These are phyloP conservation scores for Mythimna ferrago DNA, from an alignment of 2,888 invertebrate species.

Conservation along the genomic window DNA sequence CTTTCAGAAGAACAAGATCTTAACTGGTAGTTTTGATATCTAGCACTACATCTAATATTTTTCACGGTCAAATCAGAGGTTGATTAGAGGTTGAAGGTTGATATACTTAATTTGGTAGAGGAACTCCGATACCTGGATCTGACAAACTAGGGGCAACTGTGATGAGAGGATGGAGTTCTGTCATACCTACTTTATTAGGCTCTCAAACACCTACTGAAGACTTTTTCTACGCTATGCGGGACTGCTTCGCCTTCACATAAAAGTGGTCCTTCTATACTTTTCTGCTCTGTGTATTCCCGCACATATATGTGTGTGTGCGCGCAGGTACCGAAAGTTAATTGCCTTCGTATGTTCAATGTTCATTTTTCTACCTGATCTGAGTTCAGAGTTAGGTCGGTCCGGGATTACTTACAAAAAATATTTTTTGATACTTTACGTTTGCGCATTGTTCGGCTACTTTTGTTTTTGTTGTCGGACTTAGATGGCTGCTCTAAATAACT, in stretches of 20 bases:
- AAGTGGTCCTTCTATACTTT: constrained; percentile 32
- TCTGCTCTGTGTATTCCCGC: constrained; percentile 4
- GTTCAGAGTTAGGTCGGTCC: constrained; percentile 70
- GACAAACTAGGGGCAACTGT: not conserved
- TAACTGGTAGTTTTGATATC: not conserved
- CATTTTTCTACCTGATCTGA: constrained; percentile 84
- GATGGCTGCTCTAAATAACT: constrained; percentile 41
- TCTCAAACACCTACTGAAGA: not conserved
- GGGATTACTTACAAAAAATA: constrained; percentile 62
- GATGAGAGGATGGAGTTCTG: not conserved
- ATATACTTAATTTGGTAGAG: not conserved
- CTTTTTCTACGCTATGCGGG: too few species aligned
- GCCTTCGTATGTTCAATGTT: constrained; percentile 89
- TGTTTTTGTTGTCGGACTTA: constrained; percentile 31
- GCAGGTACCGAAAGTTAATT: constrained; percentile 89
- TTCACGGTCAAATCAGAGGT: not conserved
- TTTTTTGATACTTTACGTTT: constrained; percentile 61
- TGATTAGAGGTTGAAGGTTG: not conserved
- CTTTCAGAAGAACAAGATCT: not conserved
- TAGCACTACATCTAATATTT: not conserved
- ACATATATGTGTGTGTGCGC: constrained; percentile 72
- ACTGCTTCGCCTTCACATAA: not conserved
- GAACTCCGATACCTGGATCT: not conserved
- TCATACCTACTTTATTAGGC: too few species aligned
- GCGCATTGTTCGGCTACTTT: constrained; percentile 55